Base-by-base conservation (phyloP, 2,888 invertebrate genomes). In the Listrodromus nycthemerus region DNA sequence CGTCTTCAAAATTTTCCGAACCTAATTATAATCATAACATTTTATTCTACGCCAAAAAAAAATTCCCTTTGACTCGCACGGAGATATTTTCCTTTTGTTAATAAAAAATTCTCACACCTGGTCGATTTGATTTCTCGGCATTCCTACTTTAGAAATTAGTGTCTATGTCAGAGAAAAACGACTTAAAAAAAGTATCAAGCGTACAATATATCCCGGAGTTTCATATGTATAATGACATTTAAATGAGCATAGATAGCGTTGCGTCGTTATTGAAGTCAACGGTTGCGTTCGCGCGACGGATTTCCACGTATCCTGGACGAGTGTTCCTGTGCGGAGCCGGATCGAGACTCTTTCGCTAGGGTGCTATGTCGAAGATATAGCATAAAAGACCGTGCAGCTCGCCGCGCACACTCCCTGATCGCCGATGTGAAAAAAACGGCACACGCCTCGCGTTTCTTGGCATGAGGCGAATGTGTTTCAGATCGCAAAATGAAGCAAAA, bases 401-500 rank as follows among this genome's bases (percentile, higher is more conserved):
- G 67, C 69, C 69, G 70, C 69, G 79, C 70, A 69, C 74, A 70
- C 70, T 80, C 66, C 71, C 30, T 63, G 71, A 50, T 76, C 50
- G 45, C 33, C 77, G 84, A 81, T 80, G 86, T 82, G 85, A 85
- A 85, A 80, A 86, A 85, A 86, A 90, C 91, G 92, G 93, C 93
- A 92, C 93, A 92, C 92, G 92, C 92, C 93, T 92, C 89, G 90
- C 91, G 89, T 89, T 90, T 21, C 55, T 55, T 24, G 91, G 91
- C 90, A 89, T 88, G 89, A 89, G 86, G 86, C 87, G 85, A 86
- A 85, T 87, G 83, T 86, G 84, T 87, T 85, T 80, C 82, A 84
- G 82, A 55, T 55, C 71, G 76, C 82, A 82, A 85, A 84, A 85
- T 65, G 58, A 70, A 82, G 82, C 81, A 80, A 83, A 84, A 71